Evolutionary conservation across 2,888 invertebrate genomes (phyloP).

Genomic region (Leuctra nigra): DNA sequence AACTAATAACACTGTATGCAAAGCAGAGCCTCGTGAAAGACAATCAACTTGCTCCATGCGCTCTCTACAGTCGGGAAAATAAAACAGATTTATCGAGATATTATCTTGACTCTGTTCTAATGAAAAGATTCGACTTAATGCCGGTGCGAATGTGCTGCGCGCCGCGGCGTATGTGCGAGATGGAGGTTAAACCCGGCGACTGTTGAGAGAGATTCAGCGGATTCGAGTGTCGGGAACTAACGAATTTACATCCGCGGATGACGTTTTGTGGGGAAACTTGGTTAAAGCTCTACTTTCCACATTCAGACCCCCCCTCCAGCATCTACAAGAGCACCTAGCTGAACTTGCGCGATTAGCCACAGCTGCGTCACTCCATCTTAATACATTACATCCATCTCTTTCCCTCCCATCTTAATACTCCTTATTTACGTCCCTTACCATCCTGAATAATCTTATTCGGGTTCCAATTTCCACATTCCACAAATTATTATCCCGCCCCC

Average conservation of each 20-base stretch:
- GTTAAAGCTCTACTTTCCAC: constrained; percentile 9
- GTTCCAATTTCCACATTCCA: not conserved
- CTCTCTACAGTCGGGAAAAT: constrained; percentile 46
- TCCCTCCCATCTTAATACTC: not conserved
- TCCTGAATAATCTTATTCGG: too few relatives aligned
- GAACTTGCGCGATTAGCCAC: constrained; percentile 23
- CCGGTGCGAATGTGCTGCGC: not conserved
- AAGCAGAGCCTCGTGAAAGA: too few relatives aligned
- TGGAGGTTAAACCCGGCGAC: constrained; percentile 8
- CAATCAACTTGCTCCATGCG: constrained; percentile 53
- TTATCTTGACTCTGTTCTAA: constrained; percentile 3
- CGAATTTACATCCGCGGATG: constrained; percentile 17
- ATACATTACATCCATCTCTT: not conserved
- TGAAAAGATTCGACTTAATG: constrained; percentile 14
- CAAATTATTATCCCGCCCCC: constrained; percentile 12
- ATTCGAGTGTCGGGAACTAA: constrained; percentile 16
- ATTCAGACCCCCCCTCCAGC: constrained; percentile 47
- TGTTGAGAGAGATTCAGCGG: constrained; percentile 13
- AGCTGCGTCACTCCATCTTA: constrained; percentile 16
- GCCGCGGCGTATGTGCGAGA: not conserved
- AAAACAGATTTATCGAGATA: constrained; percentile 13
- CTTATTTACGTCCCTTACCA: too few relatives aligned
- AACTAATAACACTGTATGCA: too few relatives aligned
- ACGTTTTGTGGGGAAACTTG: constrained; percentile 16
- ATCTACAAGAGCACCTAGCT: constrained; percentile 39